Conservation (phyloP, 2,797 vertebrate species). For the Etheostoma perlongum region DNA sequence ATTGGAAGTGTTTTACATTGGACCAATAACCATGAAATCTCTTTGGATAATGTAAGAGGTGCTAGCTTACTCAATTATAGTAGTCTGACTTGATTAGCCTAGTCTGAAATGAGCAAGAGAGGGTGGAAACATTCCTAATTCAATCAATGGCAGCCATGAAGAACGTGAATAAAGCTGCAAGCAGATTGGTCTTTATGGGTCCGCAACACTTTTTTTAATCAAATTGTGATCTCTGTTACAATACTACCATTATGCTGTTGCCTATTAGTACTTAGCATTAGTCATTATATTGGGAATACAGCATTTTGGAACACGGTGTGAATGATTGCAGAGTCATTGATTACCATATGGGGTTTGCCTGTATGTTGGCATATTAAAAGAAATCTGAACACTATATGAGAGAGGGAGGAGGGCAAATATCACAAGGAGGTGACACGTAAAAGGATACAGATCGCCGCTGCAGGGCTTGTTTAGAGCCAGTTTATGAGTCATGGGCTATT, state of each 20-base stretch:
- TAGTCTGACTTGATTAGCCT: slow-evolving; percentile 37
- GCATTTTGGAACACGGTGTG: slow-evolving; percentile 45
- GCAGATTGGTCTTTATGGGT: slow-evolving; percentile 18
- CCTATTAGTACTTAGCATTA: slow-evolving; percentile 35
- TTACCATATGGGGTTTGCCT: slow-evolving; percentile 54
- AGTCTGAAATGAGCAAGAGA: slow-evolving; percentile 38
- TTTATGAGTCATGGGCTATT: slow-evolving; percentile 86
- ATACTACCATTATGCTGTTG: slow-evolving; percentile 17
- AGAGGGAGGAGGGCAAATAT: slow-evolving; percentile 65
- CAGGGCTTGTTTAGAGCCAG: slow-evolving; percentile 78
- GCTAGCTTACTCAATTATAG: slow-evolving; percentile 30
- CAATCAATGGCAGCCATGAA: slow-evolving; percentile 26
- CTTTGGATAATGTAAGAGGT: slow-evolving; percentile 23
- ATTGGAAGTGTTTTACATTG: slow-evolving; percentile 23
- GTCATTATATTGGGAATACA: slow-evolving; percentile 41
- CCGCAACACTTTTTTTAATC: slow-evolving; percentile 28
- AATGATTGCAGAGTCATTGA: slow-evolving; percentile 31
- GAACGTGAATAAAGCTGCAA: slow-evolving; percentile 13
- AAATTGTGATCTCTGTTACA: slow-evolving; percentile 33
- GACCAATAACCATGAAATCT: slow-evolving; percentile 44
- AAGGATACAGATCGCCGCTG: slow-evolving; percentile 68
- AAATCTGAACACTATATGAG: slow-evolving; percentile 58
- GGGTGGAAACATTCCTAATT: slow-evolving; percentile 26
- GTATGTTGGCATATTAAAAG: slow-evolving; percentile 61
- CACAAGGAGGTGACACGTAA: slow-evolving; percentile 65